These are phyloP conservation scores for Guaruba guarouba DNA, from an alignment of 2,113 vertebrate species.

Conservation along the genomic window DNA sequence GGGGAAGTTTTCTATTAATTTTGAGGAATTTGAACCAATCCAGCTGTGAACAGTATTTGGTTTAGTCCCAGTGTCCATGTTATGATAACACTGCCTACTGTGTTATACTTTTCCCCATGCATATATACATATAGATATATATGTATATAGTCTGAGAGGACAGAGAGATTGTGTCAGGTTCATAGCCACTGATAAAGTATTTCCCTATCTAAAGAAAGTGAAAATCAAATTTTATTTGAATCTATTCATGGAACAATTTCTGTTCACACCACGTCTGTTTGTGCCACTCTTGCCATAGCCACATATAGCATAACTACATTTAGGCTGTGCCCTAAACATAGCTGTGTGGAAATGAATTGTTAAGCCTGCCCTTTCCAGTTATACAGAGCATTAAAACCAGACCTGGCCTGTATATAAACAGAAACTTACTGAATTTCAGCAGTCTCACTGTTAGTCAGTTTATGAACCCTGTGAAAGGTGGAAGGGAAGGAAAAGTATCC, in stretches of 20 bases:
- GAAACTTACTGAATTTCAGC: background rate
- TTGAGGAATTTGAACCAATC: background rate
- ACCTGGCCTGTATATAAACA: background rate
- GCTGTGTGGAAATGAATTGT: background rate
- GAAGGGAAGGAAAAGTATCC: conserved; percentile 32
- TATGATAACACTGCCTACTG: background rate
- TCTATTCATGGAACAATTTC: background rate
- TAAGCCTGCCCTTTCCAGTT: background rate
- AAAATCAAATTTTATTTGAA: background rate
- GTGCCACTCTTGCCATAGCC: background rate
- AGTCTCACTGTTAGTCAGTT: background rate
- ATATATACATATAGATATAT: too few relatives aligned
- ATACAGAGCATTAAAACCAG: background rate
- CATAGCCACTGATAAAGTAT: background rate
- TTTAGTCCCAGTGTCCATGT: background rate
- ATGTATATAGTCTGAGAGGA: background rate
- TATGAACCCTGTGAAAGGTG: background rate
- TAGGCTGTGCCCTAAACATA: background rate
- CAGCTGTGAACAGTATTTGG: background rate
- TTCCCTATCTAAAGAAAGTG: background rate
- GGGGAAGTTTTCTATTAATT: background rate
- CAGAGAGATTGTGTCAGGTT: background rate
- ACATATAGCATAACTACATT: background rate
- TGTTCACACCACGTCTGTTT: background rate
- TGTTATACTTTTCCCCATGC: accelerated